These are phyloP conservation scores for Fulmarus glacialis DNA, from an alignment of 2,113 vertebrate genomes.

Conservation along the genomic window DNA sequence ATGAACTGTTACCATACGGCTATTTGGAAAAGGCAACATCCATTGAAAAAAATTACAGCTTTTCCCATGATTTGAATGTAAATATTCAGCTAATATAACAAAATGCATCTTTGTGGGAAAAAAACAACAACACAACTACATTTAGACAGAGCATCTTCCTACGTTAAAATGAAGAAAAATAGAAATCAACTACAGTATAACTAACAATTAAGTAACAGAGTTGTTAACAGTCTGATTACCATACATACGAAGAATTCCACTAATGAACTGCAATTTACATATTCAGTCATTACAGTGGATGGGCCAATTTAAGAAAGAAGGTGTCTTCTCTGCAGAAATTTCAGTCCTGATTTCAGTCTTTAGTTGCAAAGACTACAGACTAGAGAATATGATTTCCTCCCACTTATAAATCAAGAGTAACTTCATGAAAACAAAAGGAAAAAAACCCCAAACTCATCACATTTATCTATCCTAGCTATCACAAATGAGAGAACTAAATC, in stretches of 20 bases:
- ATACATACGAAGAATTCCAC: slow-evolving; percentile 76
- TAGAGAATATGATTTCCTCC: background rate
- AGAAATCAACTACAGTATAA: slow-evolving; percentile 69
- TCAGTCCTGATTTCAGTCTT: slow-evolving; percentile 22
- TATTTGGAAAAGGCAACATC: background rate
- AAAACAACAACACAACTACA: background rate
- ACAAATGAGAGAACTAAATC: background rate
- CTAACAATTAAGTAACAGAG: slow-evolving; percentile 75
- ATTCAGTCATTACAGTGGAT: slow-evolving; percentile 74
- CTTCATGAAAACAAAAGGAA: slow-evolving; percentile 2
- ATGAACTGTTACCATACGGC: background rate
- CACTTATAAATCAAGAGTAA: background rate
- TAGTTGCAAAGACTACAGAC: background rate
- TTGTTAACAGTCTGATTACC: slow-evolving; percentile 81
- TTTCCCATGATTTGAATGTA: background rate
- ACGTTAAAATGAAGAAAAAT: slow-evolving; percentile 9
- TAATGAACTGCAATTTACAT: slow-evolving; percentile 82
- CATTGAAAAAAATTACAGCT: background rate
- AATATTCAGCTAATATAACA: background rate
- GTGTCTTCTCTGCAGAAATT: slow-evolving; percentile 38
- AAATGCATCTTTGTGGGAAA: background rate
- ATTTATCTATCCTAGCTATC: background rate
- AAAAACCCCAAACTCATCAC: background rate
- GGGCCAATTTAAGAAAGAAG: slow-evolving; percentile 62
- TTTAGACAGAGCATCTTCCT: background rate